Base-by-base conservation (phyloP, 1,140 invertebrate genomes). In the Hormaphis cornu region DNA sequence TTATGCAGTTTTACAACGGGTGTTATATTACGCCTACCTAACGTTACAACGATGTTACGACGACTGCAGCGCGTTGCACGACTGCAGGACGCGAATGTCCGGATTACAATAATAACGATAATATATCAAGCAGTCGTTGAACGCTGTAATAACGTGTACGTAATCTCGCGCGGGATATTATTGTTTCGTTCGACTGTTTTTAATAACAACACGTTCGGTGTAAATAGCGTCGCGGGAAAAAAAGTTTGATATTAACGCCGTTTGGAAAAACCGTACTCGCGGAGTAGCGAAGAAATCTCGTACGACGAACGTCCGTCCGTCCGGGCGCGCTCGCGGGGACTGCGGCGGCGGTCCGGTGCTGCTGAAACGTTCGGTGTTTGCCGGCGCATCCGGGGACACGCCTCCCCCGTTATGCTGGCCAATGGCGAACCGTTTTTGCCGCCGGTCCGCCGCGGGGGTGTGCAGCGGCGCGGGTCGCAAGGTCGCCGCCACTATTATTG, bases 341-440 rank as follows among this genome's bases (percentile, higher is more conserved):
- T 66, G 61, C 28, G 42, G 61, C 12, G 44, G 14, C 18, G 30
- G 12, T 30, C 35, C 35, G 35, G 22, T 20, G 54, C 20, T n/a
- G n/a, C 30, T 20, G 61, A 66, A 66, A 66, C 44, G 61, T 12
- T 66, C 35, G 61, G 61, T n/a, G n/a, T 48, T 50, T 44, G 2
- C 30, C 59, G 0, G 42, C 14, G n/a, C n/a, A n/a, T 7, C 28
- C 42, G 20, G 18, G 0, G 61, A 66, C 61, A 66, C 61, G 61
- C 61, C 61, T 14, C 48, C 44, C 18, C 3, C 44, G 44, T 5
- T 44, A n/a, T n/a, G n/a, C n/a, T n/a, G n/a, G n/a, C n/a, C n/a
- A n/a, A n/a, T n/a, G n/a, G n/a, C 61, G 50, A 66, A 50, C 61
- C 14, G 6, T 30, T 30, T 20, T 42, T 46, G 14, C n/a, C 54